Conservation (phyloP, 2,888 invertebrate genomes). For the Anoplius nigerrimus region DNA sequence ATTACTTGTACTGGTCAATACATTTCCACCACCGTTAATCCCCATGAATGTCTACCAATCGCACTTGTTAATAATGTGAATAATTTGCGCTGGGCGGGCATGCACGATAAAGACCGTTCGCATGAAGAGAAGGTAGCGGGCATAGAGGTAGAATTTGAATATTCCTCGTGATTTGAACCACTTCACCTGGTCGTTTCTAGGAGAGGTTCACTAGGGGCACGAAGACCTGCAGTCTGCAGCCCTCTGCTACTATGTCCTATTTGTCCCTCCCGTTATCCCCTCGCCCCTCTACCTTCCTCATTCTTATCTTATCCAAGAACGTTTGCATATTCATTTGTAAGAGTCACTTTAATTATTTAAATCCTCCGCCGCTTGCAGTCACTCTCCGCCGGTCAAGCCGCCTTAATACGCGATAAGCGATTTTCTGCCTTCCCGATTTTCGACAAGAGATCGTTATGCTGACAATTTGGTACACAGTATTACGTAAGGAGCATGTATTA, state of each 20-base stretch:
- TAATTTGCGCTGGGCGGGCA: conserved; percentile 42
- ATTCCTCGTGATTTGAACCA: conserved; percentile 64
- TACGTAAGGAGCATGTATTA: conserved; percentile 25
- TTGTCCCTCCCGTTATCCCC: not conserved
- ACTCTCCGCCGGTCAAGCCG: conserved; percentile 34
- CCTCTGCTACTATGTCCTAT: not conserved
- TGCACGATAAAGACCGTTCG: not conserved
- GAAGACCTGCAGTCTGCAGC: conserved; percentile 25
- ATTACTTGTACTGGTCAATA: no score
- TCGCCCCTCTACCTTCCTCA: conserved; percentile 8
- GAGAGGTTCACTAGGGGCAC: conserved; percentile 59
- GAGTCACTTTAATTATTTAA: conserved; percentile 55
- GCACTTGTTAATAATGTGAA: conserved; percentile 43
- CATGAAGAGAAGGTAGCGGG: not conserved
- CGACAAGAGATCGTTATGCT: conserved; percentile 30
- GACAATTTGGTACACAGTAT: conserved; percentile 35
- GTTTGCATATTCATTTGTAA: conserved; percentile 62
- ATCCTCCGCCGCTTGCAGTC: conserved; percentile 39
- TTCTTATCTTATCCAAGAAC: conserved; percentile 36
- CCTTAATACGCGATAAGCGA: conserved; percentile 21
- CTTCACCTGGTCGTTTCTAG: conserved; percentile 61
- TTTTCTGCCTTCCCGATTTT: conserved; percentile 38
- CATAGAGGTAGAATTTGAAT: conserved; percentile 48
- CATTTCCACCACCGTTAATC: no score
- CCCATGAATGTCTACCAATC: not conserved